These are phyloP conservation scores for Clanis bilineata DNA, from an alignment of 2,888 invertebrate species.

Conservation along the genomic window DNA sequence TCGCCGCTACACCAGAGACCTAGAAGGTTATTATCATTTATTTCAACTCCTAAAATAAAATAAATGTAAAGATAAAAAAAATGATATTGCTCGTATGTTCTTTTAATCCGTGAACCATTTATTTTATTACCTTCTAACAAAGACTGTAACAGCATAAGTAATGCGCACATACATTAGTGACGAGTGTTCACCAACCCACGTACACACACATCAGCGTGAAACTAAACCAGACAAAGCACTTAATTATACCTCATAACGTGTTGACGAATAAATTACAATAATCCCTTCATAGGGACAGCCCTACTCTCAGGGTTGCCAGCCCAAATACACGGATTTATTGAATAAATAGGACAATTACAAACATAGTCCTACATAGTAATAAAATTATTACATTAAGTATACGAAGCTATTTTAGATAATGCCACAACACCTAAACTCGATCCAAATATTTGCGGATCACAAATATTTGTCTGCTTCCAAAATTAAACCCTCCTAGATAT, in stretches of 20 bases:
- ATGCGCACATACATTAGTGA: background rate
- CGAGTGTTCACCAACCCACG: background rate
- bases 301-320: background rate
- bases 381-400: background rate
- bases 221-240: background rate
- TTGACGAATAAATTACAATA: slow-evolving; percentile 10
- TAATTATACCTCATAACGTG: slow-evolving; percentile 7
- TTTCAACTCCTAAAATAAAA: no score
- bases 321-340: background rate
- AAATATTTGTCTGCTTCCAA: background rate
- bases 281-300: background rate
- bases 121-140: no score
- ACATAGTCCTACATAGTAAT: background rate
- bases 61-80: no score
- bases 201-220: background rate
- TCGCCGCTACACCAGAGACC: no score
- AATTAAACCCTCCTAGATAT: background rate
- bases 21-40: no score
- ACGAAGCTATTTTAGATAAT: background rate
- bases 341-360: background rate
- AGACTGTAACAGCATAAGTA: no score
- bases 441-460: background rate
- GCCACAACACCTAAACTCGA: background rate
- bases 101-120: no score
- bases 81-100: no score